Evolutionary conservation across 2,888 invertebrate species (phyloP).

Genomic region (Monochamus alternatus): DNA sequence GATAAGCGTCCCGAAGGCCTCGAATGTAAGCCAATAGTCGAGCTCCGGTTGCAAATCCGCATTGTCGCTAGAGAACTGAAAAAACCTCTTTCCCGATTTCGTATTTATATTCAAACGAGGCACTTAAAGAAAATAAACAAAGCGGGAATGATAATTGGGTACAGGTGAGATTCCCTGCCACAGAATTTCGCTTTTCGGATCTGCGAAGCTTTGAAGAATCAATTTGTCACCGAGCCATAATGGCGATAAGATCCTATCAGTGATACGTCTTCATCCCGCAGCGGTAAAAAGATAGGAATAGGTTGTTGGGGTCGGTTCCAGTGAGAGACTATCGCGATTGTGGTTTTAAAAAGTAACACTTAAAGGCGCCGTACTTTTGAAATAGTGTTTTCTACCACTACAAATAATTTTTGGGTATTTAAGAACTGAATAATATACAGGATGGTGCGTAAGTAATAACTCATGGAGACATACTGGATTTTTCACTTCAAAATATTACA

Average conservation of each 20-base stretch:
- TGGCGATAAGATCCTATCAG: conserved; percentile 9
- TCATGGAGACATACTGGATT: no score
- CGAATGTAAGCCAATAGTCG: neutral
- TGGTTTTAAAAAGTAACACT: no score
- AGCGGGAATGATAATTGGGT: conserved; percentile 10
- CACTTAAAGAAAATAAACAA: conserved; percentile 17
- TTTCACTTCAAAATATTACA: no score
- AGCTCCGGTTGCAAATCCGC: neutral
- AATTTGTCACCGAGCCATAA: conserved; percentile 18
- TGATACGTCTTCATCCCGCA: neutral
- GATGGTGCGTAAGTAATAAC: no score
- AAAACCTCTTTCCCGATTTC: neutral
- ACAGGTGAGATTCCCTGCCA: conserved; percentile 14
- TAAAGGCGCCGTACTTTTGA: no score
- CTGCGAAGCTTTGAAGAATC: conserved; percentile 7
- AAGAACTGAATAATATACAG: no score
- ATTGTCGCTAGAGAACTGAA: neutral
- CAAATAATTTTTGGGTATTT: no score
- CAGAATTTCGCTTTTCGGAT: conserved; percentile 5
- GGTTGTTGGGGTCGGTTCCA: no score
- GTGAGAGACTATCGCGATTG: no score
- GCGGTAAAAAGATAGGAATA: no score
- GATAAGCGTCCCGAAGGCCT: neutral
- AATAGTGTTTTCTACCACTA: no score
- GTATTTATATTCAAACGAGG: conserved; percentile 8